Percentiles rank a stretch among this genome's conserved stretches.
Conservation (phyloP, 2,888 invertebrate species). For the Teleiodes luculella region DNA sequence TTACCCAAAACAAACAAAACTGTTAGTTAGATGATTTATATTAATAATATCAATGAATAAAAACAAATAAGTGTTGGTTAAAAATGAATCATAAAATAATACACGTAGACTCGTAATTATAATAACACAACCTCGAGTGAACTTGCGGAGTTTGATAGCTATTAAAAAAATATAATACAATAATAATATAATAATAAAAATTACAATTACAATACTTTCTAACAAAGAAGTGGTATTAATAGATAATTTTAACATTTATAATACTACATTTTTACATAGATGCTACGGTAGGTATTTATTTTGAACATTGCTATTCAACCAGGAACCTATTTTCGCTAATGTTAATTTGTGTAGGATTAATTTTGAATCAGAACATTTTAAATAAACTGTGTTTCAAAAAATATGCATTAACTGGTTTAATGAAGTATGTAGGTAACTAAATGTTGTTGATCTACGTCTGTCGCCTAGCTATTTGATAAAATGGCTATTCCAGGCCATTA, state of each 20-base stretch:
- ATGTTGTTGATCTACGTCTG: no score
- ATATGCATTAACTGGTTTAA: no score
- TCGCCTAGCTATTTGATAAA: no score
- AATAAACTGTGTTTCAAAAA: no score
- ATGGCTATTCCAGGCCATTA: no score
- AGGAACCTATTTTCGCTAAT: slow-evolving; percentile 10
- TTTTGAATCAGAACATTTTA: no score
- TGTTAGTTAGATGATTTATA: no score
- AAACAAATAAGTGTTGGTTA: slow-evolving; percentile 1
- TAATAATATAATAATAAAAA: slow-evolving; percentile 21
- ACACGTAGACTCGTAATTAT: slow-evolving; percentile 22
- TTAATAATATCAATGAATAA: background rate
- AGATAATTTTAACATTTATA: background rate
- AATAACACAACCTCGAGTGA: slow-evolving; percentile 71
- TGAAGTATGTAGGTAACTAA: no score
- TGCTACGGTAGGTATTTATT: background rate
- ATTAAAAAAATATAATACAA: slow-evolving; percentile 23
- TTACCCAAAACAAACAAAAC: no score
- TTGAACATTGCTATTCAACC: slow-evolving; percentile 20
- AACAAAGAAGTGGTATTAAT: background rate
- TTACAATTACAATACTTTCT: background rate
- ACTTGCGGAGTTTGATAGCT: slow-evolving; percentile 39
- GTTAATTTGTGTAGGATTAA: background rate
- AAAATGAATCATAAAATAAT: slow-evolving; percentile 19
- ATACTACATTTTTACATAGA: background rate